A percentile compares a stretch with the other conserved stretches of the same genome.
Evolutionary conservation across 1,140 invertebrate genomes (phyloP).

Genomic region (Euwallacea similis): DNA sequence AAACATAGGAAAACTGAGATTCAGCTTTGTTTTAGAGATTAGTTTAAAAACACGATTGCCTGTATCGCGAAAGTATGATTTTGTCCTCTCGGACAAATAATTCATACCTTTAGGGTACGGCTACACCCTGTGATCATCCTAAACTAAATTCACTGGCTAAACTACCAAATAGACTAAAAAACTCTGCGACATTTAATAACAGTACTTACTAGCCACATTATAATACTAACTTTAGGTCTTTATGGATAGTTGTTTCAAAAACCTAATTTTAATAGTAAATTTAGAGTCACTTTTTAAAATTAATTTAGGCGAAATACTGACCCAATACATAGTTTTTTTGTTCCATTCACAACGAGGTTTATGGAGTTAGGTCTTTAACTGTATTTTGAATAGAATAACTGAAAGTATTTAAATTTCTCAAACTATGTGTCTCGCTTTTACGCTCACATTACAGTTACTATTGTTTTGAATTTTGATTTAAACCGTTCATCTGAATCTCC

Average conservation of each 20-base stretch:
- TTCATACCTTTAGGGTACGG: slow-evolving; percentile 53
- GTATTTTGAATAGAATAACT: too few species aligned
- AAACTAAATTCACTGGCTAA: slow-evolving; percentile 53
- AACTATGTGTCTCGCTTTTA: too few species aligned
- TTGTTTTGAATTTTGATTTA: too few species aligned
- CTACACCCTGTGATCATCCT: slow-evolving; percentile 55
- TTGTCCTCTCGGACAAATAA: slow-evolving; percentile 40
- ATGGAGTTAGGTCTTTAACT: too few species aligned
- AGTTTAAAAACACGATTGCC: slow-evolving; percentile 40
- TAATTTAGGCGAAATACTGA: slow-evolving; percentile 29
- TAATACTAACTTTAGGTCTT: slow-evolving; percentile 46
- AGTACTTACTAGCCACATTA: slow-evolving; percentile 49
- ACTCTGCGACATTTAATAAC: slow-evolving; percentile 50
- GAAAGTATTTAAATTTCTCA: too few species aligned
- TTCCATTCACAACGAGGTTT: too few species aligned
- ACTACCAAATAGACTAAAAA: slow-evolving; percentile 45
- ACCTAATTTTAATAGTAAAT: slow-evolving; percentile 3
- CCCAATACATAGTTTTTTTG: slow-evolving; percentile 5
- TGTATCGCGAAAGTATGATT: slow-evolving; percentile 42
- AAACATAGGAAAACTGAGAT: slow-evolving; percentile 24
- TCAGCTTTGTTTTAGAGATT: slow-evolving; percentile 30
- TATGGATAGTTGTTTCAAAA: slow-evolving; percentile 34
- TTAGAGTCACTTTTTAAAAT: slow-evolving; percentile 23
- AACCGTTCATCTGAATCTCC: too few species aligned
- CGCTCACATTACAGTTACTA: too few species aligned